Evolutionary conservation across 2,888 invertebrate species (phyloP).

Genomic region (Herminia tarsipennalis): DNA sequence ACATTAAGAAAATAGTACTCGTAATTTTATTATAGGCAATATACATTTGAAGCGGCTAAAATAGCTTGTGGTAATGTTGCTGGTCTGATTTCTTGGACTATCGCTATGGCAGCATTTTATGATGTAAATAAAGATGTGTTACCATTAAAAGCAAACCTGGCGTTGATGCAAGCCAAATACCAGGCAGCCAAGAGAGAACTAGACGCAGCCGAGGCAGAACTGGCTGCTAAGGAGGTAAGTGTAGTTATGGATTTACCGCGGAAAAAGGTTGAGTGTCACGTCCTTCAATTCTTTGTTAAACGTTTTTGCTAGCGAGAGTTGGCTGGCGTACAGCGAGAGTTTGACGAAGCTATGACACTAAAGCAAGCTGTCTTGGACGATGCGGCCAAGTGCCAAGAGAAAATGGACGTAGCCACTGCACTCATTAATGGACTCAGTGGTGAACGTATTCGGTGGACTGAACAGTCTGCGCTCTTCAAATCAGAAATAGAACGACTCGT

Average conservation of each 20-base stretch:
- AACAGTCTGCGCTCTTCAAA: constrained; percentile 92
- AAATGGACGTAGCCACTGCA: constrained; percentile 95
- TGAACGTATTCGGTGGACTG: constrained; percentile 94
- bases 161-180: constrained; percentile 91
- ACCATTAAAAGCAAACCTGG: constrained; percentile 93
- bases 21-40: constrained; percentile 64
- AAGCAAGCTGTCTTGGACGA: constrained; percentile 92
- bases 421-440: constrained; percentile 94
- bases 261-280: no score
- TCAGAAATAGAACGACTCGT: constrained; percentile 93
- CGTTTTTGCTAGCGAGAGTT: constrained; percentile 70
- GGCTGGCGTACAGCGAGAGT: constrained; percentile 87
- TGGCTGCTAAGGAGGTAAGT: constrained; percentile 83
- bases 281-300: not conserved
- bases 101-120: constrained; percentile 93
- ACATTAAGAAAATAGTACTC: no score
- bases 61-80: constrained; percentile 96
- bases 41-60: constrained; percentile 93
- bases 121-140: constrained; percentile 95
- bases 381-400: constrained; percentile 92
- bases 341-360: constrained; percentile 90
- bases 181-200: constrained; percentile 87
- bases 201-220: constrained; percentile 83
- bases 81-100: constrained; percentile 95
- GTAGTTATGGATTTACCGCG: no score